These are phyloP conservation scores for Trachops cirrhosus DNA, from an alignment of 2,797 vertebrate genomes.

Conservation along the genomic window DNA sequence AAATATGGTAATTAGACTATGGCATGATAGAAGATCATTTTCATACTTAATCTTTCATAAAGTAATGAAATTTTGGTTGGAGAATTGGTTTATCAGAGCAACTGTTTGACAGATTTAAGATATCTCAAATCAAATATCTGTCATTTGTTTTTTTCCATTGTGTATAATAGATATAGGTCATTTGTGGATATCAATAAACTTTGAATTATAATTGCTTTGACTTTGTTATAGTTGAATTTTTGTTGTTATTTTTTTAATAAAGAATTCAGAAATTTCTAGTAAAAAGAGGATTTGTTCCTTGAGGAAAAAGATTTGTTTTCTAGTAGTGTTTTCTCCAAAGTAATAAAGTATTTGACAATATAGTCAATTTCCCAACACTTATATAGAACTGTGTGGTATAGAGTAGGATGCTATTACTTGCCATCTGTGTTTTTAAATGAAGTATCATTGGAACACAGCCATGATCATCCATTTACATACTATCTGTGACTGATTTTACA, in stretches of 20 bases:
- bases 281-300: background rate
- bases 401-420: background rate
- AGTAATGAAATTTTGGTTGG: background rate
- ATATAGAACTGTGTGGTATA: background rate
- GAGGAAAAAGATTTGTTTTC: background rate
- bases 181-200: background rate
- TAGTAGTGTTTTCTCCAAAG: background rate
- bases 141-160: background rate
- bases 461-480: background rate
- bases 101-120: background rate
- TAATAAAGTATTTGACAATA: background rate
- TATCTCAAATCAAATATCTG: background rate
- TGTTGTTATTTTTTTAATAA: background rate
- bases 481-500: background rate
- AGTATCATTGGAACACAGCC: background rate
- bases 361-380: background rate
- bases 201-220: background rate
- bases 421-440: background rate
- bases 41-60: background rate
- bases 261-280: background rate
- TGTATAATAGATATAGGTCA: background rate
- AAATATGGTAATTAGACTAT: background rate
- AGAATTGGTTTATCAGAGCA: background rate
- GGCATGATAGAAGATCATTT: background rate
- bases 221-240: background rate